Evolutionary conservation across 2,888 invertebrate species (phyloP), one percentile per base, ranked within the genome.

Genomic region (Lithophane semibrunnea): DNA sequence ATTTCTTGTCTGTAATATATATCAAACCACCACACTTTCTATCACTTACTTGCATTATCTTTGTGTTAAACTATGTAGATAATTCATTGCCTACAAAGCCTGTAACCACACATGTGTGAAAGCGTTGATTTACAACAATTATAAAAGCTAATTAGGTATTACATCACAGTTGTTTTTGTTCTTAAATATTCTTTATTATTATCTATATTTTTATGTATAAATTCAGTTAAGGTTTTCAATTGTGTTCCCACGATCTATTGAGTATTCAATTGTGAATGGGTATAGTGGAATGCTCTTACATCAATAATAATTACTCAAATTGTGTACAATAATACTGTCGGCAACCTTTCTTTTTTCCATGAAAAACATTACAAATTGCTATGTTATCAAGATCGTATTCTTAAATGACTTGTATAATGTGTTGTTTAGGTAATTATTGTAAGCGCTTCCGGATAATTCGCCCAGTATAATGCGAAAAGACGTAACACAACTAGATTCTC

Each of bases 241-340:
- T 90, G 65, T 91, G 90, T 94, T 95, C 95, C 89, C 94, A 94
- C 94, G 92, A 87, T 72, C 86, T 93, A 92, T 93, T 94, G 91
- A 91, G 91, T 94, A 94, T 94, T 93, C 93, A 93, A 89, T 90
- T 91, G 90, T 92, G 87, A 89, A 90, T 90, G 75, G 63, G 56
- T 80, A 79, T 79, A 88, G 88, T 81, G 77, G 77, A 86, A 86
- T 90, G 87, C 86, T 89, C 89, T 90, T 92, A 91, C 91, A 91
- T 90, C 75, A 88, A 77, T 90, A 90, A 91, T 93, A 91, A 94
- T 94, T 94, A 94, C 94, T 94, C 90, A 93, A 94, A 95, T 94
- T 89, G 80, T 88, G 86, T 88, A 89, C 90, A 68, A 90, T 92
- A 92, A 92, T 91, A 87, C 81, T 90, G 89, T 88, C 86, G 83